Base-by-base conservation (phyloP, 2,797 vertebrate genomes). In the Tangara arthus region DNA sequence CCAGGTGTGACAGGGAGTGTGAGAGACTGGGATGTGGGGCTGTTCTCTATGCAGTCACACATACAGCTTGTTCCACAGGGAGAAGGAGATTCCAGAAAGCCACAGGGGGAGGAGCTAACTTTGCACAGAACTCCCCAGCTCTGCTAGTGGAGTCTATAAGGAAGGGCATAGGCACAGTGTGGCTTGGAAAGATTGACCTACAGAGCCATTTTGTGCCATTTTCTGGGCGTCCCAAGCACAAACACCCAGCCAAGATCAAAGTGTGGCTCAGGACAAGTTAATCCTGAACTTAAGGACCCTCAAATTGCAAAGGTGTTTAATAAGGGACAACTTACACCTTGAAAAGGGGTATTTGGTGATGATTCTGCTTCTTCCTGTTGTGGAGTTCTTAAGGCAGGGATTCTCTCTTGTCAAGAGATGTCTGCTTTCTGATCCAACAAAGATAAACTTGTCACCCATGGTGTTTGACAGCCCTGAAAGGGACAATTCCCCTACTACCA, bases 341-440 rank as follows among this genome's bases (percentile, higher is more conserved):
- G 55, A 53, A 71, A 93, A 39, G 53, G 37, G 34, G 18, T 34
- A 71, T 44, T 53, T 37, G 65, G 82, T 39, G 78, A 72, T 0
- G 0, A 49, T 75, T 64, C 77, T 90, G 83, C 70, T 79, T 69
- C 85, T 63, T 89, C 60, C 44, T 80, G 37, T 77, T 41, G 59
- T 0, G 3, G 42, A 75, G 37, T 78, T 81, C 82, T 81, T 60
- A 71, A 71, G 68, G 60, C 39, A 63, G 39, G 4, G n/a, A 86
- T 59, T 77, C 65, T 78, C 66, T 82, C 50, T 79, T 56, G 16
- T 71, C 46, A 72, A 55, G 84, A 12, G 37, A 57, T 46, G 87
- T 85, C 71, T 95, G 39, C 65, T 91, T 77, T 91, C 57, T 65
- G 75, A 82, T 50, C 42, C 79, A 85, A 44, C 63, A 82, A 57